Percentiles rank a stretch among this genome's conserved stretches.
These are phyloP conservation scores for Anticlea derivata DNA, from an alignment of 2,888 invertebrate species.

Conservation along the genomic window DNA sequence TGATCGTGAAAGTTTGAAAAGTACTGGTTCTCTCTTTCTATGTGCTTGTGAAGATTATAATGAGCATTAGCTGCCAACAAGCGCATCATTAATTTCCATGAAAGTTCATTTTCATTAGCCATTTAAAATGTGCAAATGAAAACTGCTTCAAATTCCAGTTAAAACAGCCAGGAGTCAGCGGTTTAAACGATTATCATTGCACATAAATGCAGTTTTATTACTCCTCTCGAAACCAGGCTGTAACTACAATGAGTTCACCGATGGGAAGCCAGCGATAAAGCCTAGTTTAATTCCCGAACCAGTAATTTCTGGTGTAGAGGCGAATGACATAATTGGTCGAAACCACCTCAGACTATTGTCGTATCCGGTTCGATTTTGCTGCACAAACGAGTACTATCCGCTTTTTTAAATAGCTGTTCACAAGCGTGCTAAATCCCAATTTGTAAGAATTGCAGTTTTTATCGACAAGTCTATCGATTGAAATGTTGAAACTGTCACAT, in stretches of 20 bases:
- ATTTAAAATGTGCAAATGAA: too few relatives aligned
- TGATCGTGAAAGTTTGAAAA: too few relatives aligned
- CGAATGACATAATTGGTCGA: constrained; percentile 12
- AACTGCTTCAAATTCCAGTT: constrained; percentile 13
- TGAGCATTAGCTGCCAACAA: too few relatives aligned
- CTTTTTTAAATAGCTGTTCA: too few relatives aligned
- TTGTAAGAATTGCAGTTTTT: neutral
- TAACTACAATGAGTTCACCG: constrained; percentile 19
- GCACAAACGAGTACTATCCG: neutral
- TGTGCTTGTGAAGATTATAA: too few relatives aligned
- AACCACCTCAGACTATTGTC: neutral
- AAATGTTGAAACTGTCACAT: constrained; percentile 46
- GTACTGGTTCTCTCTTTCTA: too few relatives aligned
- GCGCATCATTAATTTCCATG: too few relatives aligned
- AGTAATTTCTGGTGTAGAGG: constrained; percentile 4
- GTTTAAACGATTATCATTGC: neutral
- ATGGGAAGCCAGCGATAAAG: constrained; percentile 29
- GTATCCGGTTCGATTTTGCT: constrained; percentile 7
- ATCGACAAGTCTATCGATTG: constrained; percentile 27
- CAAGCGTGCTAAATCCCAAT: neutral
- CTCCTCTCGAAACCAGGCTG: constrained; percentile 5
- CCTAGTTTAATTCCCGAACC: constrained; percentile 5
- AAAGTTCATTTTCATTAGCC: too few relatives aligned
- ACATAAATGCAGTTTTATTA: constrained; percentile 16
- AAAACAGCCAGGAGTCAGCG: neutral